Evolutionary conservation across 2,888 invertebrate genomes (phyloP).

Genomic region (Andrena bicolor): DNA sequence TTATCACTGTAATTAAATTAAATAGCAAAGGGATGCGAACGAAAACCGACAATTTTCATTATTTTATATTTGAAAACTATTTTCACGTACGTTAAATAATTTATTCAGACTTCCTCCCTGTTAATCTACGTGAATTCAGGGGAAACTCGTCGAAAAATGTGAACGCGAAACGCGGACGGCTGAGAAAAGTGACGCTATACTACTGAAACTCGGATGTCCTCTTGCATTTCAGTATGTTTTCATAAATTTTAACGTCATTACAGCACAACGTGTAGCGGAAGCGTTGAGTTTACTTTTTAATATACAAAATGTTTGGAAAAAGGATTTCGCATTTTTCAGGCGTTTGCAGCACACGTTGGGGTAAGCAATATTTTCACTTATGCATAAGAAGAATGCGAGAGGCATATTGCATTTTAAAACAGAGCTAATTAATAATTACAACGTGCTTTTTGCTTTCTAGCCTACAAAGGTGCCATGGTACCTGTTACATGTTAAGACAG

Average conservation of each 20-base stretch:
- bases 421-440: too few relatives aligned
- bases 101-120: not conserved
- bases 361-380: not conserved
- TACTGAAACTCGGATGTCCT: constrained; percentile 12
- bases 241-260: not conserved
- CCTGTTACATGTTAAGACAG: too few relatives aligned
- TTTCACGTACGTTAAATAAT: not conserved
- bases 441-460: too few relatives aligned
- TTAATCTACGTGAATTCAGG: not conserved
- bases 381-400: too few relatives aligned
- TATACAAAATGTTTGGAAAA: constrained; percentile 1
- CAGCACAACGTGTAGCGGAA: constrained; percentile 9
- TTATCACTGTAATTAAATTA: not conserved
- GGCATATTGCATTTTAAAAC: too few relatives aligned
- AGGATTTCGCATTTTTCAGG: not conserved
- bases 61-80: not conserved
- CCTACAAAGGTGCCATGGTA: too few relatives aligned
- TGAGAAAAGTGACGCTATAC: constrained; percentile 1
- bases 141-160: not conserved
- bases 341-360: not conserved
- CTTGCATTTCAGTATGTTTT: constrained; percentile 22
- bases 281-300: not conserved
- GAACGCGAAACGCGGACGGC: not conserved
- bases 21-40: not conserved
- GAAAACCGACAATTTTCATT: not conserved